phyloP scores from a whole-genome alignment of 2,113 vertebrate genomes.

The Semnornis frantzii region DNA sequence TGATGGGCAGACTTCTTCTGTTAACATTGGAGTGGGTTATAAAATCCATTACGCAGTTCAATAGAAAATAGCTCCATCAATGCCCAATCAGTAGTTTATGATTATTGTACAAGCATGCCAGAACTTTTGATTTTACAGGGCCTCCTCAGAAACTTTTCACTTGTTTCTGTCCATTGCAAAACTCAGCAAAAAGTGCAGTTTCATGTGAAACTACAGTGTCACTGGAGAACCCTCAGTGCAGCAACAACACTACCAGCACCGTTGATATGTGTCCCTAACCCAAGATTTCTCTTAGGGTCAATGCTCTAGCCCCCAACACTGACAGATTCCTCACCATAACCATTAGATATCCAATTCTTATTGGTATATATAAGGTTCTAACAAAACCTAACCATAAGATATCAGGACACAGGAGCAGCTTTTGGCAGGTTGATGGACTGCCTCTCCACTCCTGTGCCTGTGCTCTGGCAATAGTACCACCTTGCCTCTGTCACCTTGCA shows the following conservation, averaged over 20 bases:
- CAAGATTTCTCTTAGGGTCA: not conserved
- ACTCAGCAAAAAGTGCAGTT: not conserved
- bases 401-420: not conserved
- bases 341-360: not conserved
- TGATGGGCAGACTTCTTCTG: conserved; percentile 20
- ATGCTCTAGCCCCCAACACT: not conserved
- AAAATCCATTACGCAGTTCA: not conserved
- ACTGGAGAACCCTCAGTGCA: not conserved
- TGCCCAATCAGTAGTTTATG: not conserved
- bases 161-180: not conserved
- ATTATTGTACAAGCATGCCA: not conserved
- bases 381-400: not conserved
- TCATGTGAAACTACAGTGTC: not conserved
- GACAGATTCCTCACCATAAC: not conserved
- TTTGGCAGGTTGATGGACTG: not conserved
- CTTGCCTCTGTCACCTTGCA: not conserved
- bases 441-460: not conserved
- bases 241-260: not conserved
- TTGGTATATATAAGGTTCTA: no score
- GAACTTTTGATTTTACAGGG: not conserved
- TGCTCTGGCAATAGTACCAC: not conserved
- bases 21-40: conserved; percentile 37
- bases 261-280: not conserved
- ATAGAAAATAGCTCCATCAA: not conserved
- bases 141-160: not conserved